These are phyloP conservation scores for Brachyistius frenatus DNA, from an alignment of 2,113 vertebrate genomes.

Conservation along the genomic window DNA sequence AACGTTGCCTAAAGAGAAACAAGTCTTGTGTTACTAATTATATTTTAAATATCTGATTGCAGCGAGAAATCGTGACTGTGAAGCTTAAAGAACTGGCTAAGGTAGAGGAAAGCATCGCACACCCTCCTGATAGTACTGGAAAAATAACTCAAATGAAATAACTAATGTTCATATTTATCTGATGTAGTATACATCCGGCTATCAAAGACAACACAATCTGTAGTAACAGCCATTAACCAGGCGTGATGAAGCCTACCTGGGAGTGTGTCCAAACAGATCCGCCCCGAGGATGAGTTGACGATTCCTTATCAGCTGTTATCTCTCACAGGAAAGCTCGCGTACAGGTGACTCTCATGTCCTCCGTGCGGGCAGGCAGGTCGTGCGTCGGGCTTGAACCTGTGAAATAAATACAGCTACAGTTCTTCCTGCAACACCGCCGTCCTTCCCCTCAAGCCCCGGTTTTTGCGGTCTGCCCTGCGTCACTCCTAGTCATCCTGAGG, in stretches of 20 bases:
- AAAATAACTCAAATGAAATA: neutral
- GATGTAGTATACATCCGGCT: neutral
- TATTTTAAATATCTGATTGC: neutral
- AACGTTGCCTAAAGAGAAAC: slow-evolving; percentile 52
- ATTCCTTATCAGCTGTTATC: neutral
- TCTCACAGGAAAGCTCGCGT: slow-evolving; percentile 26
- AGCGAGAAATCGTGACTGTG: slow-evolving; percentile 59
- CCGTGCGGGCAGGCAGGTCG: slow-evolving; percentile 37
- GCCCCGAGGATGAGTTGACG: slow-evolving; percentile 59
- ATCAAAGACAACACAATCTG: neutral
- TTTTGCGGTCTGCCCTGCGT: slow-evolving; percentile 77
- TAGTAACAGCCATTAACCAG: slow-evolving; percentile 16
- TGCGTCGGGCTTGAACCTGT: slow-evolving; percentile 44
- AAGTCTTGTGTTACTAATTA: slow-evolving; percentile 13
- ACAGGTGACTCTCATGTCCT: slow-evolving; percentile 47
- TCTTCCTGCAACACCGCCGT: slow-evolving; percentile 64
- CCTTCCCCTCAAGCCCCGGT: slow-evolving; percentile 57
- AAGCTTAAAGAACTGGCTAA: slow-evolving; percentile 5
- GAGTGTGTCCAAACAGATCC: slow-evolving; percentile 57
- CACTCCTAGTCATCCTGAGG: slow-evolving; percentile 72
- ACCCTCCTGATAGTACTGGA: neutral
- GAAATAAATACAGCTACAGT: slow-evolving; percentile 48
- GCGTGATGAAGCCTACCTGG: slow-evolving; percentile 68
- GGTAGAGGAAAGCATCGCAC: slow-evolving; percentile 6
- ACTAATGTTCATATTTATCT: neutral